These are phyloP conservation scores for Nesogale talazaci DNA, from an alignment of 2,113 vertebrate genomes.

Conservation along the genomic window DNA sequence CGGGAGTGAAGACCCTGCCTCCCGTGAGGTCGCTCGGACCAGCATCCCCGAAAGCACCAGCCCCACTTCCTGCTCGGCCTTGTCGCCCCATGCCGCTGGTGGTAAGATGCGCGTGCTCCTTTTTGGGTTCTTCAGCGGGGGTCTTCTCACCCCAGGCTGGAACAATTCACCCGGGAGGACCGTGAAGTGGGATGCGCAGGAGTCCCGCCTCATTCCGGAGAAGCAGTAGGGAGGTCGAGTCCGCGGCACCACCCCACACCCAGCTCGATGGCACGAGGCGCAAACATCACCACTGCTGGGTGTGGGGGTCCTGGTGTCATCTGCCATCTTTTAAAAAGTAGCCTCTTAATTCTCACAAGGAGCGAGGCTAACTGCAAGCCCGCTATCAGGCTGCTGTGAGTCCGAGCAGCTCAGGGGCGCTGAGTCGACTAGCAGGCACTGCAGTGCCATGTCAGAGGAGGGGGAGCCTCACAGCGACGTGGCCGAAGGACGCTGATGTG, in stretches of 20 bases:
- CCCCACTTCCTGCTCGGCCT: background rate
- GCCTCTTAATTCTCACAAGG: constrained; percentile 38
- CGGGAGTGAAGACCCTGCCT: background rate
- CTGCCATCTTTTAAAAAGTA: background rate
- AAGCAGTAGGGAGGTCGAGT: background rate
- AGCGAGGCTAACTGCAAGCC: background rate
- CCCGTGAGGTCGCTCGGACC: background rate
- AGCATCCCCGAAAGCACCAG: too few species aligned
- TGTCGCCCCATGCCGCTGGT: too few species aligned
- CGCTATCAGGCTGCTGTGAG: too few species aligned
- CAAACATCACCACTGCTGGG: too few species aligned
- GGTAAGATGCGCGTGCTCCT: rapidly evolving
- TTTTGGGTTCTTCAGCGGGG: background rate
- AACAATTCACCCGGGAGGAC: background rate
- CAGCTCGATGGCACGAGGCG: too few species aligned
- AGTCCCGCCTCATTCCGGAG: background rate
- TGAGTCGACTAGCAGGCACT: too few species aligned
- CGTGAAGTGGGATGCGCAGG: background rate
- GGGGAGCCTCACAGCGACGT: background rate
- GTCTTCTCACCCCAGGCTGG: background rate
- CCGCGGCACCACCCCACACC: background rate
- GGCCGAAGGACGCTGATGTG: background rate
- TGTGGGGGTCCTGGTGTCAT: background rate
- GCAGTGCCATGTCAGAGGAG: background rate
- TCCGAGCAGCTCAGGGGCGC: too few species aligned